Evolutionary conservation across 2,888 invertebrate genomes (phyloP).

Genomic region (Phaonia tiefii): DNA sequence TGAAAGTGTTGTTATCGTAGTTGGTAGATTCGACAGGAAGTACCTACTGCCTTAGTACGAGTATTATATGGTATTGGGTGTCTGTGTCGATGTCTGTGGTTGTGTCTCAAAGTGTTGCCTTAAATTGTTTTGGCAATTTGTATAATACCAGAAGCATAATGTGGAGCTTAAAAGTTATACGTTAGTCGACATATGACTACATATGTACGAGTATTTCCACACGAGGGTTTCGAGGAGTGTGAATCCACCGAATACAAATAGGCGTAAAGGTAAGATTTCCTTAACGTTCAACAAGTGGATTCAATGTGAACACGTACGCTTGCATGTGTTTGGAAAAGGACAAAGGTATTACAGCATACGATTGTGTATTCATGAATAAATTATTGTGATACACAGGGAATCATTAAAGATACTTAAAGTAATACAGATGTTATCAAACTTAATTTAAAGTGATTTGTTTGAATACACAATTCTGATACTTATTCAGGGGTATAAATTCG

Average conservation of each 20-base stretch:
- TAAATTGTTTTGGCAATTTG: slow-evolving; percentile 67
- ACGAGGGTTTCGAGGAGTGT: too few species aligned
- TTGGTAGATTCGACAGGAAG: slow-evolving; percentile 26
- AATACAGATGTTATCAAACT: background rate
- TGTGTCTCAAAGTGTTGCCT: slow-evolving; percentile 56
- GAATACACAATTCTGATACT: too few species aligned
- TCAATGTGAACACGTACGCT: too few species aligned
- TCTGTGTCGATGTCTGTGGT: background rate
- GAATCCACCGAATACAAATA: too few species aligned
- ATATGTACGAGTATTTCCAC: too few species aligned
- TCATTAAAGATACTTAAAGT: background rate
- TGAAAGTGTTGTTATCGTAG: background rate
- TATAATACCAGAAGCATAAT: slow-evolving; percentile 65
- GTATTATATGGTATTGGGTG: slow-evolving; percentile 6
- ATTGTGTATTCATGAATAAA: slow-evolving; percentile 59
- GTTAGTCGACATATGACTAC: background rate
- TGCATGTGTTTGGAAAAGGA: slow-evolving; percentile 53
- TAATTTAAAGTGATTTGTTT: too few species aligned
- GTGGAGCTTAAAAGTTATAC: slow-evolving; percentile 54
- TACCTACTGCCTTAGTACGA: too few species aligned
- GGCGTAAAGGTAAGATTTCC: too few species aligned
- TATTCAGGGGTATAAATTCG: too few species aligned
- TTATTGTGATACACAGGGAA: background rate
- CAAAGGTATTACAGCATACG: slow-evolving; percentile 57
- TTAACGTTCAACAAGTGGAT: slow-evolving; percentile 30